These are phyloP conservation scores for Nestor notabilis DNA, from an alignment of 2,113 vertebrate species.

Conservation along the genomic window DNA sequence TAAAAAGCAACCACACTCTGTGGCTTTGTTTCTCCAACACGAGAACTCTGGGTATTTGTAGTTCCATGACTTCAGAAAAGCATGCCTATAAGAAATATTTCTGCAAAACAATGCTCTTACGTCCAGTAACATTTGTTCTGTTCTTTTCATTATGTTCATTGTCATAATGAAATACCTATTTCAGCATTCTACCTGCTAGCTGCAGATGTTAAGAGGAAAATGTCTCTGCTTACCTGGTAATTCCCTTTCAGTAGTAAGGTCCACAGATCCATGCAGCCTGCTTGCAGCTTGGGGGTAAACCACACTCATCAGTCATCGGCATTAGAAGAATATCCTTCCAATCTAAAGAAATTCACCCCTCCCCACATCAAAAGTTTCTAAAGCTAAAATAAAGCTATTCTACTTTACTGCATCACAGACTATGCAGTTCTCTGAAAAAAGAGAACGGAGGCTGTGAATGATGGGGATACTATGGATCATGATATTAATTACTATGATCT, in stretches of 20 bases:
- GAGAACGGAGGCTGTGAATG: background rate
- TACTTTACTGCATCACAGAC: background rate
- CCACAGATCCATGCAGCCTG: conserved; percentile 58
- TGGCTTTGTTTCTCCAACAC: background rate
- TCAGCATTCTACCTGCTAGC: conserved; percentile 5
- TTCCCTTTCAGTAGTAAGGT: conserved; percentile 49
- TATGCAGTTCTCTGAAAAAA: background rate
- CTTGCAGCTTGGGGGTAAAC: conserved; percentile 59
- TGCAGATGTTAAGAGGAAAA: conserved; percentile 18
- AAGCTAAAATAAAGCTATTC: background rate
- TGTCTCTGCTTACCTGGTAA: conserved; percentile 49
- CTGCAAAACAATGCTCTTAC: background rate
- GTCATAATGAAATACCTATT: background rate
- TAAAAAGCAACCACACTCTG: background rate
- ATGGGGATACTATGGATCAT: background rate
- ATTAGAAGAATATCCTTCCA: background rate
- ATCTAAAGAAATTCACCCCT: background rate
- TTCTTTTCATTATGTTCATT: background rate
- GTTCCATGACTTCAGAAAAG: background rate
- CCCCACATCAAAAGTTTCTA: background rate
- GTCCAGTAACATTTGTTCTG: background rate
- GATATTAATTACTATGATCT: background rate
- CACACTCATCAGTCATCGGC: conserved; percentile 31
- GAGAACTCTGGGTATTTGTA: background rate
- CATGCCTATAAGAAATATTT: background rate